These are phyloP conservation scores for Euthynnus affinis DNA, from an alignment of 2,797 vertebrate genomes.

Conservation along the genomic window DNA sequence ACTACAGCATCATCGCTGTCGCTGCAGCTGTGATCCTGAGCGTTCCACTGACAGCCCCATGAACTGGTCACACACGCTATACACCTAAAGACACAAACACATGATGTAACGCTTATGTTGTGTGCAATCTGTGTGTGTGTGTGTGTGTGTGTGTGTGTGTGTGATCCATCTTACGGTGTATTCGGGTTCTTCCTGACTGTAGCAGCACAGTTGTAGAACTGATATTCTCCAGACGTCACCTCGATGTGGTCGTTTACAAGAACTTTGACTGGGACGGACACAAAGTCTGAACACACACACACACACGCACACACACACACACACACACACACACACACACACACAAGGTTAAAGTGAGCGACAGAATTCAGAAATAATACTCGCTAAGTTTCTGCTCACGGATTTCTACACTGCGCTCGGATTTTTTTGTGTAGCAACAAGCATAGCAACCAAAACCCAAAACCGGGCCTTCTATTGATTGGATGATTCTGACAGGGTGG, in stretches of 20 bases:
- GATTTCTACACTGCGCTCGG: too few species aligned
- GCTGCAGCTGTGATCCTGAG: conserved; percentile 83
- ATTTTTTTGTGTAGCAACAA: too few species aligned
- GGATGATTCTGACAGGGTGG: too few species aligned
- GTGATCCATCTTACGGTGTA: conserved; percentile 89
- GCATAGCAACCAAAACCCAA: too few species aligned
- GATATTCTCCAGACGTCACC: conserved; percentile 89
- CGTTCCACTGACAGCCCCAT: conserved; percentile 96
- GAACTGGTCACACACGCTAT: conserved; percentile 92
- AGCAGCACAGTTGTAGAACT: conserved; percentile 94
- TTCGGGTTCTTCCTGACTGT: conserved; percentile 89
- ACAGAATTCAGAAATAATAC: background rate
- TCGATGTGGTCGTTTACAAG: conserved; percentile 75
- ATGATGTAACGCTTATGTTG: rapidly evolving
- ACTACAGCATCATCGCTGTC: conserved; percentile 70
- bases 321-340: conserved; percentile 23
- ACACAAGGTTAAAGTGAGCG: background rate
- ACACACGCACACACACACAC: conserved; percentile 23
- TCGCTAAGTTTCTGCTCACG: too few species aligned
- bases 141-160: conserved; percentile 1
- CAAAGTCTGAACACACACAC: conserved; percentile 86
- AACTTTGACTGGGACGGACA: conserved; percentile 87
- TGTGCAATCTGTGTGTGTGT: background rate
- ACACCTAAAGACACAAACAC: conserved; percentile 87
- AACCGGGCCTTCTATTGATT: too few species aligned